Evolutionary conservation across 2,113 vertebrate genomes (phyloP), one percentile per base, ranked within the genome.

Genomic region (Leptodactylus fuscus): DNA sequence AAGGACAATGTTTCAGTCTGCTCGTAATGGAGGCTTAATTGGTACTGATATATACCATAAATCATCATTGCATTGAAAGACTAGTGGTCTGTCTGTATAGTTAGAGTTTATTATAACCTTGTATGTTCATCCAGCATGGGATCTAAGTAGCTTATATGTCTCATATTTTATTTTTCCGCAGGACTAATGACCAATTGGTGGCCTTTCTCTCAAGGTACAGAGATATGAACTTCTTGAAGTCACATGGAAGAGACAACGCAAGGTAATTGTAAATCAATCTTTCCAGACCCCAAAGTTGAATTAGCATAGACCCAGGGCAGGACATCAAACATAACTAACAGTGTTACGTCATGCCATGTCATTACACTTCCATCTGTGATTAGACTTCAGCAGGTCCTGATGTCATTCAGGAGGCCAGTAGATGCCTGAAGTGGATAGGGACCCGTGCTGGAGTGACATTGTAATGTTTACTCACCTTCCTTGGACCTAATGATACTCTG

Each of bases 201-300:
- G 95, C 96, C 2, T 99, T 99, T 93, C 94, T 99, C 86, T 98
- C 98, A 87, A 95, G 97, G 88, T 98, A 99, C 74, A 95, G 97
- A 85, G 91, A 97, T 38, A 98, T 98, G 98, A 99, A 99, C 91
- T 99, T 99, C 93, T 90, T 99, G 92, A 99, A 99, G 90, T 99
- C 98, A 1, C 98, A 99, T 0, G 98, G 98, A 84, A 96, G 98
- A 87, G 98, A 99, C 92, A 99, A 99, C 0, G 97, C 97, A 85
- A 96, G 98, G 98, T 99, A 93, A 88, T 18, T 82, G 13, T 41
- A 18, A 36, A 79, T 5, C 16, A 38, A 9, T 38, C 81, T 29
- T 11, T 62, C 2, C 7, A 24, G 4, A 10, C n/a, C n/a, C n/a
- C n/a, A n/a, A n/a, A n/a, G n/a, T n/a, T n/a, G n/a, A n/a, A n/a